Evolutionary conservation across 2,888 invertebrate genomes (phyloP).

Genomic region (Sericinus montela): DNA sequence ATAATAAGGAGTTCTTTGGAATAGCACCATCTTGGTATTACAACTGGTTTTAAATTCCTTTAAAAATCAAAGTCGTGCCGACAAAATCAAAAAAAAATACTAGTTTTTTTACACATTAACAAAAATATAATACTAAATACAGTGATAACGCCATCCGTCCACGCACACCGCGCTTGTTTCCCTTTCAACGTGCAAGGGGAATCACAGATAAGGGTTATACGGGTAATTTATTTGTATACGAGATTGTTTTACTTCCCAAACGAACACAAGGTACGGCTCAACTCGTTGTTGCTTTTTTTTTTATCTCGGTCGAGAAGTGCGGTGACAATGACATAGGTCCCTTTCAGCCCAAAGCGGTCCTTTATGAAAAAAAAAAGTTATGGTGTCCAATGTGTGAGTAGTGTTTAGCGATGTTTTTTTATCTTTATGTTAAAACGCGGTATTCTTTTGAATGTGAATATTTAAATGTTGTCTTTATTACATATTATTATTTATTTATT

Average conservation of each 20-base stretch:
- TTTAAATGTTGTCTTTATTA: too few relatives aligned
- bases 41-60: too few relatives aligned
- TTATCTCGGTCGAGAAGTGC: background rate
- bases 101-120: too few relatives aligned
- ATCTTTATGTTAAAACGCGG: too few relatives aligned
- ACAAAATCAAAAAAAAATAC: too few relatives aligned
- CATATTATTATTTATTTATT: too few relatives aligned
- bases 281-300: slow-evolving; percentile 2
- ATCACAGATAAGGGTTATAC: background rate
- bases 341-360: background rate
- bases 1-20: too few relatives aligned
- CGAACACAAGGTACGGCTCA: background rate
- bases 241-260: background rate
- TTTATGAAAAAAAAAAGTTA: background rate
- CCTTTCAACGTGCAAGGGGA: background rate
- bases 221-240: background rate
- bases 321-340: background rate
- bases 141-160: background rate
- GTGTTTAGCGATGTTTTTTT: too few relatives aligned
- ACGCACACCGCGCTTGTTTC: background rate
- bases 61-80: too few relatives aligned
- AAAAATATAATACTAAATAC: background rate
- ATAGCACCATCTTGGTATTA: too few relatives aligned
- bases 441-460: too few relatives aligned
- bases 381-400: too few relatives aligned